A percentile compares a stretch with the other conserved stretches of the same genome.
Conservation (phyloP, 2,113 vertebrate genomes). For the Hemibagrus wyckioides region DNA sequence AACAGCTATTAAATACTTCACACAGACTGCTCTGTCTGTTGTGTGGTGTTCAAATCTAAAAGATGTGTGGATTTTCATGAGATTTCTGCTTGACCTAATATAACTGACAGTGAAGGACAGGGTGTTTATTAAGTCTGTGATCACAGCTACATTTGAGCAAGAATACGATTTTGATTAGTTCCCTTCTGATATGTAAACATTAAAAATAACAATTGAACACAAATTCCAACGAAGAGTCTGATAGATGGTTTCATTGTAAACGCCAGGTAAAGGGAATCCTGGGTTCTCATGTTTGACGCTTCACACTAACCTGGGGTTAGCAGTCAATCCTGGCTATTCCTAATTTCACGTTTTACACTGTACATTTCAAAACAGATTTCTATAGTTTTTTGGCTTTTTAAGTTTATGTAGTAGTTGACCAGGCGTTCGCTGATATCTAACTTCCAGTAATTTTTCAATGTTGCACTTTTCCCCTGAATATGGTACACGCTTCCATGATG, state of each 20-base stretch:
- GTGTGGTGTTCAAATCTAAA: not conserved
- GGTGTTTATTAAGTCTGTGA: constrained; percentile 1
- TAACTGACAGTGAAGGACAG: constrained; percentile 18
- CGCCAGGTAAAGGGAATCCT: no score
- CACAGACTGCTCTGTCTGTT: not conserved
- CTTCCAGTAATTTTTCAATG: no score
- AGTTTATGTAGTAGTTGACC: no score
- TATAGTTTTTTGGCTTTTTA: no score
- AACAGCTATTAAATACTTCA: not conserved
- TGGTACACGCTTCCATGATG: no score
- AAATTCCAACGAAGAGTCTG: not conserved
- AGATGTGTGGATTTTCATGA: not conserved
- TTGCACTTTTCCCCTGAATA: no score
- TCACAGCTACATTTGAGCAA: not conserved
- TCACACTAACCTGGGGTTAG: no score
- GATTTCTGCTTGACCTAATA: not conserved
- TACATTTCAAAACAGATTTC: no score
- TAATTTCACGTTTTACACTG: no score
- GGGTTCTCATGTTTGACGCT: no score
- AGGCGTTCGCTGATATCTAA: no score
- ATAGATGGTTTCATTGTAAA: no score
- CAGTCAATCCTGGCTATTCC: not conserved
- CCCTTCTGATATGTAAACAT: not conserved
- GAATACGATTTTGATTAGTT: constrained; percentile 9
- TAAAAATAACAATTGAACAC: not conserved